A percentile compares a stretch with the other conserved stretches of the same genome.
phyloP scores from a whole-genome alignment of 2,888 invertebrate genomes.

The Zootermopsis nevadensis region DNA sequence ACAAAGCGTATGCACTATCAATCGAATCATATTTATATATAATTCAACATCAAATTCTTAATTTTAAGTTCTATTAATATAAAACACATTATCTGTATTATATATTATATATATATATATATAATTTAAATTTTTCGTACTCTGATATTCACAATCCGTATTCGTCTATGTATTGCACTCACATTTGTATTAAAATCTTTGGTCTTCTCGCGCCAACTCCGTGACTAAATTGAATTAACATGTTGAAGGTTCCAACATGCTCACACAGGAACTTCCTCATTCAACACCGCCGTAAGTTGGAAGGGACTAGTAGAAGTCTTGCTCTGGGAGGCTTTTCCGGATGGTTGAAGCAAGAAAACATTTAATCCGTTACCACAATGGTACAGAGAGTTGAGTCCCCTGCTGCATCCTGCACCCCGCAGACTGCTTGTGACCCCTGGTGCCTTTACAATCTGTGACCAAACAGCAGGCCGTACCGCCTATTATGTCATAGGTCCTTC shows the following conservation, averaged over 20 bases:
- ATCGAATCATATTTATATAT: neutral
- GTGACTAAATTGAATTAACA: neutral
- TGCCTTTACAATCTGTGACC: constrained; percentile 9
- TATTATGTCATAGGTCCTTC: neutral
- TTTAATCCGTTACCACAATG: constrained; percentile 29
- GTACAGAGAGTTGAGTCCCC: constrained; percentile 11
- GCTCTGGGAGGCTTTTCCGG: constrained; percentile 32
- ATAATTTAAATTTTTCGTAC: neutral
- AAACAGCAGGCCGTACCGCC: neutral
- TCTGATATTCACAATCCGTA: constrained; percentile 3
- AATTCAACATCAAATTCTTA: constrained; percentile 14
- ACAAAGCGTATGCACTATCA: neutral
- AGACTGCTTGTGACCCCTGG: constrained; percentile 12
- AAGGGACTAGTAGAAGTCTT: constrained; percentile 5
- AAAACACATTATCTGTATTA: neutral
- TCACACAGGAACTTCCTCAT: neutral
- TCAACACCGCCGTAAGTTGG: neutral
- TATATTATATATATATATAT: neutral
- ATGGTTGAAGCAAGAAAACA: constrained; percentile 24
- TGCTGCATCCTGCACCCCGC: constrained; percentile 16
- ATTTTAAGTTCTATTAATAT: constrained; percentile 16
- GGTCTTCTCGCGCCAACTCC: neutral
- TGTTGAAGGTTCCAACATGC: neutral
- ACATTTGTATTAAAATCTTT: constrained; percentile 22
- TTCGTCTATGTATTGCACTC: constrained; percentile 23